phyloP scores from a whole-genome alignment of 2,888 invertebrate species.

The Dioctria linearis region DNA sequence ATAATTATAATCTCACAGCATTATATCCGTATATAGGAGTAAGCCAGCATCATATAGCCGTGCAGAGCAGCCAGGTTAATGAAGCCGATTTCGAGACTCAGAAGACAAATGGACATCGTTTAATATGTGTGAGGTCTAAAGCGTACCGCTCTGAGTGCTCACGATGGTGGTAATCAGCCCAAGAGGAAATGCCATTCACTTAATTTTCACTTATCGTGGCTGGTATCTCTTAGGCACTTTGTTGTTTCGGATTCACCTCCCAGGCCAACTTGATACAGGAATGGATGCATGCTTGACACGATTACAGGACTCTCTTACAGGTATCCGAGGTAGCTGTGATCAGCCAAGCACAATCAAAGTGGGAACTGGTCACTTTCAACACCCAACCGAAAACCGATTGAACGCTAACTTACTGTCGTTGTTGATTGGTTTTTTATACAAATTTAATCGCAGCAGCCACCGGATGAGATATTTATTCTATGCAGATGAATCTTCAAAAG shows the following conservation, averaged over 20 bases:
- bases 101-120: constrained; percentile 54
- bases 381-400: constrained; percentile 12
- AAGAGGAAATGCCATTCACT: constrained; percentile 52
- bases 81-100: constrained; percentile 36
- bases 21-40: constrained; percentile 22
- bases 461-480: constrained; percentile 43
- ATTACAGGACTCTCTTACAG: constrained; percentile 18
- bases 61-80: constrained; percentile 38
- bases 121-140: constrained; percentile 54
- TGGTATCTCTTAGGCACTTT: constrained; percentile 50
- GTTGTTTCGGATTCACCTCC: constrained; percentile 40
- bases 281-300: constrained; percentile 35
- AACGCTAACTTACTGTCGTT: constrained; percentile 41
- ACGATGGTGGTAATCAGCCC: constrained; percentile 50
- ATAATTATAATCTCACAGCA: constrained; percentile 37
- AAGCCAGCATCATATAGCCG: constrained; percentile 14
- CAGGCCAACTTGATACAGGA: not conserved
- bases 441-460: constrained; percentile 52
- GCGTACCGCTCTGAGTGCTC: constrained; percentile 30
- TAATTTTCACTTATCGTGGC: constrained; percentile 52
- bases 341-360: constrained; percentile 7
- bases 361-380: constrained; percentile 52
- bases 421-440: constrained; percentile 54
- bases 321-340: constrained; percentile 9
- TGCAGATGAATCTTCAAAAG: constrained; percentile 42